Evolutionary conservation across 2,113 vertebrate genomes (phyloP).

Genomic region (Nyctereutes procyonoides): DNA sequence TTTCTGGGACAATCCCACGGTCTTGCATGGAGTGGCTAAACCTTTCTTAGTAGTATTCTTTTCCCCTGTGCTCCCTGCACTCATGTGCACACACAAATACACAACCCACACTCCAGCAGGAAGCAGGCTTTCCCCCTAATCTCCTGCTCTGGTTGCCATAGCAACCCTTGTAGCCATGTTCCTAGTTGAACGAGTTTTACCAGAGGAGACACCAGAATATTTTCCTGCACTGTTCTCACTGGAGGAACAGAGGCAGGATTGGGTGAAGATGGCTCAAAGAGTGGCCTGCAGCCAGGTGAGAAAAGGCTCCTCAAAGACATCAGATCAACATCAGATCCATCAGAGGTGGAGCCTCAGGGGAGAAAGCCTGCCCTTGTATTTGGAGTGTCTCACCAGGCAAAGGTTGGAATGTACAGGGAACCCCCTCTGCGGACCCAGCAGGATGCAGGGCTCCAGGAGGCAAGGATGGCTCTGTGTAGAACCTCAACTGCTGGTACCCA

Average conservation of each 20-base stretch:
- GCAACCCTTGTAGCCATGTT: slow-evolving; percentile 66
- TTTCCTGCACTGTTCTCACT: slow-evolving; percentile 3
- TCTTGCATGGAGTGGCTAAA: neutral
- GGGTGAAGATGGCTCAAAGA: slow-evolving; percentile 69
- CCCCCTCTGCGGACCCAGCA: neutral
- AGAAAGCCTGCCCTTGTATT: slow-evolving; percentile 50
- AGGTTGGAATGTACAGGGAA: neutral
- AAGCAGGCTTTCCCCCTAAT: neutral
- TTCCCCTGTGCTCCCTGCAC: neutral
- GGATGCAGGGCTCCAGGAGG: neutral
- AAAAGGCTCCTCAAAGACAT: slow-evolving; percentile 33
- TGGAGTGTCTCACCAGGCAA: slow-evolving; percentile 55
- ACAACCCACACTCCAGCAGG: neutral
- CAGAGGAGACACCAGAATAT: neutral
- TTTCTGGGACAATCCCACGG: neutral
- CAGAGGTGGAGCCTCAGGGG: neutral
- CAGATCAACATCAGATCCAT: too few relatives aligned
- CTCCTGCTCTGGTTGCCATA: slow-evolving; percentile 68
- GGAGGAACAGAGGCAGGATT: neutral
- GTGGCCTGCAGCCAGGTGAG: neutral
- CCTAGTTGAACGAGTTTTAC: neutral
- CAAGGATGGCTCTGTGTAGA: neutral
- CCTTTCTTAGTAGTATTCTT: neutral
- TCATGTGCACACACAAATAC: neutral
- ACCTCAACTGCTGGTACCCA: neutral